Base-by-base conservation (phyloP, 2,113 vertebrate species). In the Leiothrix lutea region DNA sequence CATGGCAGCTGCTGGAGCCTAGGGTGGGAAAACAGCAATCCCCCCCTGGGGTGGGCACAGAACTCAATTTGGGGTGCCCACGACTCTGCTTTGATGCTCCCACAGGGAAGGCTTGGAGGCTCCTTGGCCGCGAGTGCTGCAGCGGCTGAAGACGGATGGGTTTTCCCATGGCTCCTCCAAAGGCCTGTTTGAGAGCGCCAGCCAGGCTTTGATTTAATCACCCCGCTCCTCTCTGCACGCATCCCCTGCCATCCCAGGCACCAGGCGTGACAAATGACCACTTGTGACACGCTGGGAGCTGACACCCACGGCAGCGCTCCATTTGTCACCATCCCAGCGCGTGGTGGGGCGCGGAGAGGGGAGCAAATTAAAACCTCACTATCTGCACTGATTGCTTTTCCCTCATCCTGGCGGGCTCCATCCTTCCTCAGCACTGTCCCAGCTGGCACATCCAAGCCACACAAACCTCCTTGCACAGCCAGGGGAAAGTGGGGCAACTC, bases 151-250 rank as follows among this genome's bases (percentile, higher is more conserved):
- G 64, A 77, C 0, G 1, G 77, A 77, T 85, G 82, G 72, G 8
- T 73, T 85, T 80, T 85, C 73, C 80, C 90, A 29, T 26, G 83
- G 86, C 77, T 97, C 80, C 74, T 92, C 69, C 64, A 14, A 42
- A 80, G 86, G 73, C 29, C 54, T 6, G 50, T 5, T 44, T 0
- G 80, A 88, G 90, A 44, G 81, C 3, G 1, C 3, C 1, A 83
- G 72, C 10, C 0, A 33, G 2, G 11, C 71, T 71, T 8, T 90
- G 86, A 96, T 83, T 92, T 82, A 89, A 87, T 72, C 24, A 1
- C 66, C 12, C 4, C 0, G 1, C 56, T 95, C 54, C 74, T 42
- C 88, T 94, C 81, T 57, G 5, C 2, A 21, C 5, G 0, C 48
- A 25, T 45, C 92, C 77, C 31, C 78, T 3, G 33, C 82, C 8